These are phyloP conservation scores for Hippocampus abdominalis DNA, from an alignment of 2,113 vertebrate genomes.

Conservation along the genomic window DNA sequence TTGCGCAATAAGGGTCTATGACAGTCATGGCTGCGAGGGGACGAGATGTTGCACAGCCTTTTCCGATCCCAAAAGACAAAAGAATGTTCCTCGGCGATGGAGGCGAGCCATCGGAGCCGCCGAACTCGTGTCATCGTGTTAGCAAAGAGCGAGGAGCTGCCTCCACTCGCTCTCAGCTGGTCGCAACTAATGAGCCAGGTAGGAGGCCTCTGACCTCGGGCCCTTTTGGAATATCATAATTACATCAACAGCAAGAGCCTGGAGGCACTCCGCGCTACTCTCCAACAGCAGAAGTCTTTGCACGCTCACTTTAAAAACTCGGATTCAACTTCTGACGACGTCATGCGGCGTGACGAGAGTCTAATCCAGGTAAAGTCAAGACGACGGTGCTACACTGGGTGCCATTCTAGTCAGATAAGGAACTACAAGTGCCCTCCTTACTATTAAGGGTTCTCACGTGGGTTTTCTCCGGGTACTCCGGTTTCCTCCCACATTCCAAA, in stretches of 20 bases:
- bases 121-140: neutral
- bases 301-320: neutral
- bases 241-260: constrained; percentile 39
- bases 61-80: neutral
- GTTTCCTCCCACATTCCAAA: too few relatives aligned
- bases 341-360: too few relatives aligned
- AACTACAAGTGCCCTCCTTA: too few relatives aligned
- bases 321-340: neutral
- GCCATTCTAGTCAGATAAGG: too few relatives aligned
- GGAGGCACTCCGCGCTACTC: constrained; percentile 7
- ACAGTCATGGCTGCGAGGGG: neutral
- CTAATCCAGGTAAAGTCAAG: too few relatives aligned
- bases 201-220: constrained; percentile 48
- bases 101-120: too few relatives aligned
- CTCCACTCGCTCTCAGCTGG: constrained; percentile 53
- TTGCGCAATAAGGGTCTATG: neutral
- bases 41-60: neutral
- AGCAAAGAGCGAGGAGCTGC: neutral
- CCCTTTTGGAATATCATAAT: constrained; percentile 46
- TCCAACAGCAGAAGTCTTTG: neutral
- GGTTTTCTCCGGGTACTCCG: too few relatives aligned
- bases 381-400: too few relatives aligned
- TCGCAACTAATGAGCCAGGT: constrained; percentile 55
- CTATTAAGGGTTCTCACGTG: too few relatives aligned
- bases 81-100: neutral